Evolutionary conservation across 2,888 invertebrate species (phyloP).

Genomic region (Melitaea athalia): DNA sequence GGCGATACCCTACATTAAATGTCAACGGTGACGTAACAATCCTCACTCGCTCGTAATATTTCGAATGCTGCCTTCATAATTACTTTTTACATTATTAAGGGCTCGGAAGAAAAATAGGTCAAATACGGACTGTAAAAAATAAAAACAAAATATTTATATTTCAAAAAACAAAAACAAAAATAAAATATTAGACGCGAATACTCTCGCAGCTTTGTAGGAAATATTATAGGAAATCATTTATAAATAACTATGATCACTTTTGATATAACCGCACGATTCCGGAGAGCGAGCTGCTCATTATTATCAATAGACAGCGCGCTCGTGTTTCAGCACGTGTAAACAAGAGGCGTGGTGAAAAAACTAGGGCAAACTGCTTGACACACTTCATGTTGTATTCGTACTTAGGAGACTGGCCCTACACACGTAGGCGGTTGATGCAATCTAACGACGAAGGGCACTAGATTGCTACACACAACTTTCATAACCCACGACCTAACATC

Average conservation of each 20-base stretch:
- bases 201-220: neutral
- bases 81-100: no score
- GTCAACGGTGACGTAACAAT: conserved; percentile 15
- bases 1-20: conserved; percentile 21
- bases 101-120: neutral
- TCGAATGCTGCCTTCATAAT: no score
- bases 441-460: conserved; percentile 73
- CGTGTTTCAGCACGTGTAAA: conserved; percentile 33
- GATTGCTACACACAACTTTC: conserved; percentile 68
- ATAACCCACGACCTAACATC: conserved; percentile 58
- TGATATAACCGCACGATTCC: conserved; percentile 4
- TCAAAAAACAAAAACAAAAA: neutral
- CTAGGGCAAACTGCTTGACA: conserved; percentile 74
- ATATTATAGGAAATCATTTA: neutral
- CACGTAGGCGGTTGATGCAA: conserved; percentile 76
- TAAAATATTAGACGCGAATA: neutral
- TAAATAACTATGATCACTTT: neutral
- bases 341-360: conserved; percentile 60
- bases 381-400: conserved; percentile 69
- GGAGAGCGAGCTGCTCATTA: conserved; percentile 10
- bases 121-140: neutral
- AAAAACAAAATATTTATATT: neutral
- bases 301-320: conserved; percentile 19
- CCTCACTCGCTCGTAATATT: neutral
- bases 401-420: conserved; percentile 69